Conservation (phyloP, 2,888 invertebrate genomes). For the Sphaerophoria rueppellii region DNA sequence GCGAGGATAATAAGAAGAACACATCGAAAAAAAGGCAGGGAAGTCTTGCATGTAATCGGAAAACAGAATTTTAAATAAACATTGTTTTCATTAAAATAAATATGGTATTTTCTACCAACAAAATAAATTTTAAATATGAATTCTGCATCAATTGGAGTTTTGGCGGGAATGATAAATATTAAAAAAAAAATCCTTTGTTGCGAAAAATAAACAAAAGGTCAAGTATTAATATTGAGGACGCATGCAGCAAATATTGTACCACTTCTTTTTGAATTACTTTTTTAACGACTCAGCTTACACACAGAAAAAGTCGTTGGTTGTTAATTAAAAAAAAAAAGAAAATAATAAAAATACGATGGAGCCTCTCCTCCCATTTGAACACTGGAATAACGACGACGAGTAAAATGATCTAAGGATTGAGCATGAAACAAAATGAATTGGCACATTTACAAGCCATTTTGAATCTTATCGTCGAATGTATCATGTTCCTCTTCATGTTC, state of each 20-base stretch:
- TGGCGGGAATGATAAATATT: too few species aligned
- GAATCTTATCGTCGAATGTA: conserved; percentile 78
- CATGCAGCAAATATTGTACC: conserved; percentile 17
- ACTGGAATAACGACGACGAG: conserved; percentile 69
- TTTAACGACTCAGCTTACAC: conserved; percentile 58
- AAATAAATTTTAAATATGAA: conserved; percentile 24
- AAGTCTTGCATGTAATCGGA: conserved; percentile 1
- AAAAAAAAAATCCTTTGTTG: neutral
- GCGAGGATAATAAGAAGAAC: conserved; percentile 21
- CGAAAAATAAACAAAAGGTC: conserved; percentile 17
- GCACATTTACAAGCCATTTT: conserved; percentile 77
- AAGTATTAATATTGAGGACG: neutral
- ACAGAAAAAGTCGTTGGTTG: conserved; percentile 10
- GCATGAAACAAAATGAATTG: conserved; percentile 60
- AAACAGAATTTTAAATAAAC: too few species aligned
- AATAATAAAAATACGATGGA: conserved; percentile 55
- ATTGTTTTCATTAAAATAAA: too few species aligned
- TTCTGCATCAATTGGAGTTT: too few species aligned
- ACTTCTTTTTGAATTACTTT: conserved; percentile 24
- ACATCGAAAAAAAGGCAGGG: conserved; percentile 9
- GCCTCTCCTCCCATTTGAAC: conserved; percentile 55
- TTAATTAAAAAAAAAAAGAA: conserved; percentile 45
- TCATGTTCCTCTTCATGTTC: conserved; percentile 82
- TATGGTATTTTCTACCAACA: neutral
- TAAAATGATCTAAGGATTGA: conserved; percentile 63